phyloP scores from a whole-genome alignment of 1,140 invertebrate species.

The Drosophila novamexicana region DNA sequence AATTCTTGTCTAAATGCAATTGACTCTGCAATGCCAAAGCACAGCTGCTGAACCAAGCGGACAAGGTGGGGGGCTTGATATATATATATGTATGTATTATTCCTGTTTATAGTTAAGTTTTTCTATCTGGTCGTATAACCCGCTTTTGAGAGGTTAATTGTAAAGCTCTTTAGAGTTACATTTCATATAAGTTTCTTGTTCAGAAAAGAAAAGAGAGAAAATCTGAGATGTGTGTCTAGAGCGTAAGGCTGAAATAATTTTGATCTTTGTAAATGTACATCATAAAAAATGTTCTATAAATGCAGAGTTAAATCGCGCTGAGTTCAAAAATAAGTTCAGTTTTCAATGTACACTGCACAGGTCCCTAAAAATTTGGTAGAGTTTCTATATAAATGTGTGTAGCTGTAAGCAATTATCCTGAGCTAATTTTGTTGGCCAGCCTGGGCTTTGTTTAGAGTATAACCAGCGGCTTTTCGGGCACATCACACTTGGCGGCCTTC shows the following conservation, averaged over 20 bases:
- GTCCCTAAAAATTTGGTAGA: constrained; percentile 53
- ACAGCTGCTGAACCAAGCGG: constrained; percentile 41
- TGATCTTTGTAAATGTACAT: constrained; percentile 15
- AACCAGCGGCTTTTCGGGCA: constrained; percentile 77
- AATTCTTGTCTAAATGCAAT: constrained; percentile 57
- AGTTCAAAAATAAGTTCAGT: constrained; percentile 72
- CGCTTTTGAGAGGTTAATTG: neutral
- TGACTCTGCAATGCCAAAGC: constrained; percentile 43
- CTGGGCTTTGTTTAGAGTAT: constrained; percentile 58
- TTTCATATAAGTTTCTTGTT: neutral
- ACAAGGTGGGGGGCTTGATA: neutral
- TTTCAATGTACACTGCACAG: constrained; percentile 53
- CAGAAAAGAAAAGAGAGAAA: neutral
- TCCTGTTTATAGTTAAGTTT: neutral
- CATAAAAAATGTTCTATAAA: constrained; percentile 56
- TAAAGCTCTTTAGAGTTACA: constrained; percentile 16
- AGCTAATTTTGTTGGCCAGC: constrained; percentile 1
- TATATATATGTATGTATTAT: constrained; percentile 1
- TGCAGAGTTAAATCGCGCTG: constrained; percentile 41
- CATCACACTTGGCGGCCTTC: constrained; percentile 74
- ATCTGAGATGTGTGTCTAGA: neutral
- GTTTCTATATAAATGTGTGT: constrained; percentile 24
- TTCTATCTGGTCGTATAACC: neutral
- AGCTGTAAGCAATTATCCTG: neutral
- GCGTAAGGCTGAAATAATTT: neutral